Evolutionary conservation across 1,140 invertebrate species (phyloP), one percentile per base, ranked within the genome.

Genomic region (Heliconius hermathena): DNA sequence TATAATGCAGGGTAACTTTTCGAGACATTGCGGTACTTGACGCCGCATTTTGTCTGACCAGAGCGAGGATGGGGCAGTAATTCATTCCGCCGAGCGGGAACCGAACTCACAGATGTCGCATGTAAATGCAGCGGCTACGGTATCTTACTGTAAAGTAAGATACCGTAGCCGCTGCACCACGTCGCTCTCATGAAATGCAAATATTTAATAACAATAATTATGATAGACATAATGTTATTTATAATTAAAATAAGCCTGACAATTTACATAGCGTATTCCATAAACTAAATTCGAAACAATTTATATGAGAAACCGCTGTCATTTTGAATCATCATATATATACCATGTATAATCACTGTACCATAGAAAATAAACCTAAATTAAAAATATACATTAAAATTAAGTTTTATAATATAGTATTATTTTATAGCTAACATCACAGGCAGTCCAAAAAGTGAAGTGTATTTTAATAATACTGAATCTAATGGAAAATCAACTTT

Each of bases 361-460:
- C 5, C 3, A 29, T 66, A 66, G 60, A 66, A 66, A 66, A 66
- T 66, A 66, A 66, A 29, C 9, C 60, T 66, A 66, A 66, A 29
- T 70, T 70, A 76, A 29, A 26, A 49, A 38, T 76, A 70, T 18
- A 70, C 11, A 76, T 46, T 60, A 71, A 70, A 66, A 49, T 33
- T 66, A 41, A 38, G 54, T 70, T 76, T 66, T 3, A 73, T 76
- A 76, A 22, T 73, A 71, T 77, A 80, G 26, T 20, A 41, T 76
- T 73, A 76, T 22, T 80, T n/a, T 80, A 80, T 77, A 49, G 60
- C 74, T 80, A 80, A 80, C 79, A 80, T 80, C 79, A 80, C 79
- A 80, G 79, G 54, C 52, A 80, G 70, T 74, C 78, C 73, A 70
- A 73, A 80, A 73, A 66, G 70, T 80, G 41, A 80, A 80, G 60